A percentile compares a stretch with the other conserved stretches of the same genome.
Evolutionary conservation across 2,113 vertebrate genomes (phyloP).

Genomic region (Psittacula cyanocephala): DNA sequence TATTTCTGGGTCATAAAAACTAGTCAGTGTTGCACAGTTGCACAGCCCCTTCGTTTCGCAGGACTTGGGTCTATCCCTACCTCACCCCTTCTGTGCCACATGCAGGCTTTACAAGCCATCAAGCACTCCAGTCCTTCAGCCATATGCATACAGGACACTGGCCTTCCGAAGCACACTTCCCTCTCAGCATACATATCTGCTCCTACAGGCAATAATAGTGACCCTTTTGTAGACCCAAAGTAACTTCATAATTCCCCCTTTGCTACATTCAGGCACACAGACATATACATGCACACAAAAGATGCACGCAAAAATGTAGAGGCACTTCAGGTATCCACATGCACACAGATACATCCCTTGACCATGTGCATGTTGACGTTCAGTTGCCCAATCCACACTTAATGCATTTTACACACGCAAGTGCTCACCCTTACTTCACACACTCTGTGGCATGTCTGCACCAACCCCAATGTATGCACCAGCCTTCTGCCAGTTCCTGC

Average conservation of each 20-base stretch:
- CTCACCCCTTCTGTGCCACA: not conserved
- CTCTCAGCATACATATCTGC: not conserved
- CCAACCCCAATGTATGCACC: not conserved
- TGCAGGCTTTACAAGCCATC: not conserved
- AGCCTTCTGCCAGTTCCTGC: not conserved
- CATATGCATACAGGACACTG: not conserved
- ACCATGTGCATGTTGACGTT: too few relatives aligned
- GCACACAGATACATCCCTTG: not conserved
- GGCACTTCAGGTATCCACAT: not conserved
- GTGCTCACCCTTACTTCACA: not conserved
- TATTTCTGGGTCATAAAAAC: not conserved
- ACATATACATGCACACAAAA: not conserved
- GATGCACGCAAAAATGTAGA: not conserved
- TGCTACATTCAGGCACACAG: not conserved
- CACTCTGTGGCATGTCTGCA: not conserved
- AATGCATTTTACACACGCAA: not conserved
- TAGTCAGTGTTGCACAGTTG: accelerated
- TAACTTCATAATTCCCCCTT: not conserved
- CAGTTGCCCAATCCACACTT: not conserved
- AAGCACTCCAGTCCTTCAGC: not conserved
- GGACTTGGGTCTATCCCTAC: not conserved
- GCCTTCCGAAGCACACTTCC: not conserved
- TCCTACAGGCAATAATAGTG: not conserved
- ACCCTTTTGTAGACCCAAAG: not conserved
- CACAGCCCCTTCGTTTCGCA: not conserved